Base-by-base conservation (phyloP, 2,113 vertebrate genomes). In the Collichthys lucidus region DNA sequence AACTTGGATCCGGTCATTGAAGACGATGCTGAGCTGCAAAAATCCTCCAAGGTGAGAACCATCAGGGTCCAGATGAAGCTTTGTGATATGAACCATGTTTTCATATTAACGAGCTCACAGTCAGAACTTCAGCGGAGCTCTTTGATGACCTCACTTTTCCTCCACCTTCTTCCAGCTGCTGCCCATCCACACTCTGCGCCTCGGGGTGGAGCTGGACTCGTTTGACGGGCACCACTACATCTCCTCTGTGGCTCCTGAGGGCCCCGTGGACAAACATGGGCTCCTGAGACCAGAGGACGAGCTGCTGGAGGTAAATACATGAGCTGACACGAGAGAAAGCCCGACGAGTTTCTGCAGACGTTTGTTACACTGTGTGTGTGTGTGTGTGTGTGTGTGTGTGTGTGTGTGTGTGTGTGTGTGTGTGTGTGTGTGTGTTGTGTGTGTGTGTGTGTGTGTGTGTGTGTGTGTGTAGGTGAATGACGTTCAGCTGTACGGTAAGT, bases 141-240 rank as follows among this genome's bases (percentile, higher is more conserved):
- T 31, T 4, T 31, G 29, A 31, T 31, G 5, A 31, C 0, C 29
- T 31, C 29, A 35, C 6, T 7, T 7, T 35, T 35, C 31, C 31
- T 40, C 5, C 44, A 60, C 10, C 35, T 74, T 53, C 14, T 24
- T 19, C n/a, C 69, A 99, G 98, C 92, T 99, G 42, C 92, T 98
- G 22, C 98, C 98, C 10, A 95, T 98, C 79, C 98, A 99, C 88
- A 97, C 96, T 0, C 92, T 97, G 91, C 97, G 98, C 79, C 93
- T 99, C 16, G 98, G 98, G 0, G 94, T 99, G 56, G 98, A 99
- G 90, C 88, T 99, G 73, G 98, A 99, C 94, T 97, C 98, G 0
- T 99, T 97, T 65, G 96, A 99, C 70, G 98, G 98, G 2, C 98
- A 98, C 79, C 98, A 99, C 91, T 98, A 98, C 77, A 96, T 99